A percentile compares a stretch with the other conserved stretches of the same genome.
phyloP scores from a whole-genome alignment of 2,113 vertebrate genomes.

The Eurystomus gularis region DNA sequence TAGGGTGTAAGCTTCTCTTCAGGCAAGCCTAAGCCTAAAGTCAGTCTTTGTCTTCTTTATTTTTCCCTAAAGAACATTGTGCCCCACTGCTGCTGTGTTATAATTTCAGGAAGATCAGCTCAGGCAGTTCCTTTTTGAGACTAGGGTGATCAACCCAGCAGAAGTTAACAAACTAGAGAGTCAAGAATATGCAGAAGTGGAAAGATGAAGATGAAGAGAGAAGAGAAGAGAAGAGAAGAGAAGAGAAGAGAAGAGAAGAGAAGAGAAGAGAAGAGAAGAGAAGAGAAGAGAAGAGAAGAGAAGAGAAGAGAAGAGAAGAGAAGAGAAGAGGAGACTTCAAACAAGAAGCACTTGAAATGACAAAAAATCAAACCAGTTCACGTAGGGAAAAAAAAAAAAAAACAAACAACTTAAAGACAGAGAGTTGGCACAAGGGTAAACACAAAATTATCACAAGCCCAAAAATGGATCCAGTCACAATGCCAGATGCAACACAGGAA shows the following conservation, averaged over 20 bases:
- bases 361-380: neutral
- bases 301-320: too few relatives aligned
- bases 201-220: neutral
- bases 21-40: neutral
- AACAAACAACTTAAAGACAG: neutral
- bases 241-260: neutral
- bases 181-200: neutral
- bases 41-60: neutral
- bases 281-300: too few relatives aligned
- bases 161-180: neutral
- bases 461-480: slow-evolving; percentile 1
- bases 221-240: too few relatives aligned
- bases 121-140: neutral
- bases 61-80: accelerated
- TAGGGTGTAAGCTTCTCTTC: neutral
- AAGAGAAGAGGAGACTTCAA: too few relatives aligned
- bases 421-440: neutral
- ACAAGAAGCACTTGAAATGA: neutral
- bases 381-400: neutral
- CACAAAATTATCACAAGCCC: neutral
- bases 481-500: slow-evolving; percentile 19
- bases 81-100: neutral
- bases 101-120: neutral
- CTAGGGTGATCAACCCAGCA: neutral
- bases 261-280: too few relatives aligned